Evolutionary conservation across 2,797 vertebrate genomes (phyloP).

Genomic region (Acridotheres tristis): DNA sequence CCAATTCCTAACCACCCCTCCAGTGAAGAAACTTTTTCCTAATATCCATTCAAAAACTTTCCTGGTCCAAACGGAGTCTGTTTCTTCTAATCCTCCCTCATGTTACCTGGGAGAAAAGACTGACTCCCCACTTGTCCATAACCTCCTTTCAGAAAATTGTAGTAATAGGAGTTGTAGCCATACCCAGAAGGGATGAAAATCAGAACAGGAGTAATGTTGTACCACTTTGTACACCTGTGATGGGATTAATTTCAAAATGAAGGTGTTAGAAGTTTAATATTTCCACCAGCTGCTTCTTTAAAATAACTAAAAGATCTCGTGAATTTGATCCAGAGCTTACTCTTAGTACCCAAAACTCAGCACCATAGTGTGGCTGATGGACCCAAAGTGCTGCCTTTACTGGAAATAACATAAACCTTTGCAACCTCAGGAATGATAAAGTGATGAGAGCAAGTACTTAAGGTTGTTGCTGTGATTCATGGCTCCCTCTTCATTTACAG

Average conservation of each 20-base stretch:
- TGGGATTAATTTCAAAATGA: background rate
- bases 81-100: background rate
- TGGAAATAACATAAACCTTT: background rate
- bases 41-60: background rate
- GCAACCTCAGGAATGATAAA: background rate
- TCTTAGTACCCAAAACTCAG: background rate
- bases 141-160: background rate
- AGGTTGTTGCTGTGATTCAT: background rate
- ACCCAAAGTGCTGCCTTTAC: background rate
- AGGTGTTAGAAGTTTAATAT: background rate
- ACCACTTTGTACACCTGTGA: background rate
- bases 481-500: background rate
- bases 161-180: background rate
- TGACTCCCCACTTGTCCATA: background rate
- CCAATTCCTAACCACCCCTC: background rate
- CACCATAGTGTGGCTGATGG: rapidly evolving
- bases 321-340: background rate
- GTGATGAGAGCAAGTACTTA: background rate
- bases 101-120: background rate
- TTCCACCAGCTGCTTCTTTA: background rate
- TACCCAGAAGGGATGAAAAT: background rate
- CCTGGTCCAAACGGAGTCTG: background rate
- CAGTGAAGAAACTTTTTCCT: background rate
- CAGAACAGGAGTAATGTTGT: background rate
- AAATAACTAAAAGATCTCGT: background rate